Percentiles rank a stretch among this genome's conserved stretches.
These are phyloP conservation scores for Euphonia xanthogaster DNA, from an alignment of 2,797 vertebrate genomes.

Conservation along the genomic window DNA sequence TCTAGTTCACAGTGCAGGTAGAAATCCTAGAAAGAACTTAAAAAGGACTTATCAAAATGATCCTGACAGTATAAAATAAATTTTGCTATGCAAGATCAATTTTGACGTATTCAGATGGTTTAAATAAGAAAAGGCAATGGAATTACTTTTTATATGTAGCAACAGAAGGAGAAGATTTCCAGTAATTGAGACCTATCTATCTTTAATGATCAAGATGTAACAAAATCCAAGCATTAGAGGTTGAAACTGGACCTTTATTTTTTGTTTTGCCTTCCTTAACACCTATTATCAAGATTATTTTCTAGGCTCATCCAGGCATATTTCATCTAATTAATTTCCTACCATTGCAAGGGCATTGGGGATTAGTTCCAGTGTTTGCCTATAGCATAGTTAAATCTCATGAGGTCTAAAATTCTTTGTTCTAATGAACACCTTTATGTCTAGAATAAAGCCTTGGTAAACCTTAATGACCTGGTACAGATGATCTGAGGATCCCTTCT, in stretches of 20 bases:
- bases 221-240: not conserved
- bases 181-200: not conserved
- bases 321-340: conserved; percentile 50
- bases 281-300: not conserved
- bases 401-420: conserved; percentile 28
- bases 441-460: conserved; percentile 34
- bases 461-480: conserved; percentile 26
- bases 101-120: not conserved
- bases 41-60: not conserved
- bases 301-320: not conserved
- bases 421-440: conserved; percentile 49
- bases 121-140: not conserved
- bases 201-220: not conserved
- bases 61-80: not conserved
- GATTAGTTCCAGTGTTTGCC: conserved; percentile 46
- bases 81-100: not conserved
- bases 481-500: not conserved
- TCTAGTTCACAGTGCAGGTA: not conserved
- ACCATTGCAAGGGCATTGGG: not conserved
- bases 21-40: not conserved
- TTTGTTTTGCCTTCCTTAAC: conserved; percentile 24
- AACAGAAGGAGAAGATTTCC: not conserved
- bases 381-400: conserved; percentile 24
- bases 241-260: not conserved
- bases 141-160: not conserved